phyloP scores from a whole-genome alignment of 2,113 vertebrate genomes.

The Empidonax traillii region DNA sequence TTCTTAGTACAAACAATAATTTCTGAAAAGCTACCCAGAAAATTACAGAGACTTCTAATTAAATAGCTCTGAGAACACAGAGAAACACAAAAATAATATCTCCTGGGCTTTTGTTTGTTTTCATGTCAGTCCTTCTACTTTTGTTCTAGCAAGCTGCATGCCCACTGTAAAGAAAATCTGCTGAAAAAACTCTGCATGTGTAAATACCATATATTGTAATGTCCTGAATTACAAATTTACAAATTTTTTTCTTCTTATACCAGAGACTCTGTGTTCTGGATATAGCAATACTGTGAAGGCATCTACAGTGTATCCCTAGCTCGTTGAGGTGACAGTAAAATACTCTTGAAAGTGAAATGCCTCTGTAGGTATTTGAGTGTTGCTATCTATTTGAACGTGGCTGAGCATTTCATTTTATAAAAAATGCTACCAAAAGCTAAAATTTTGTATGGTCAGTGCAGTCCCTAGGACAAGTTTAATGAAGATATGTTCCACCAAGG shows the following conservation, averaged over 20 bases:
- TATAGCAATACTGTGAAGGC: not conserved
- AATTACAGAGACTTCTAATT: constrained; percentile 4
- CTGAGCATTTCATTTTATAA: constrained; percentile 63
- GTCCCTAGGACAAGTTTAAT: constrained; percentile 59
- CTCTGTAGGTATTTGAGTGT: constrained; percentile 68
- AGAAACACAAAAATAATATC: not conserved
- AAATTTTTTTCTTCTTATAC: not conserved
- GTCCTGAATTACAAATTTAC: not conserved
- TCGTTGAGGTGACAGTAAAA: constrained; percentile 5
- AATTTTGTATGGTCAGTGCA: constrained; percentile 66
- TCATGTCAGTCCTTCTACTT: not conserved
- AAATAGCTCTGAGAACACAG: not conserved
- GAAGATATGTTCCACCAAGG: constrained; percentile 68
- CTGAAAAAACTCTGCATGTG: not conserved
- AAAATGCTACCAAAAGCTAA: constrained; percentile 67
- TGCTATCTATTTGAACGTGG: constrained; percentile 75
- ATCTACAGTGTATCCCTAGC: not conserved
- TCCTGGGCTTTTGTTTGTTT: not conserved
- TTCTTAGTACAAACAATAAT: not conserved
- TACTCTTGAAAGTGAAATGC: constrained; percentile 22
- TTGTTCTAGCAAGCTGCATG: constrained; percentile 5
- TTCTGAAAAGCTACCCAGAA: constrained; percentile 1
- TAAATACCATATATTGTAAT: not conserved
- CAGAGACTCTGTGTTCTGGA: not conserved
- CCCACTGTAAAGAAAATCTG: constrained; percentile 1